A percentile compares a stretch with the other conserved stretches of the same genome.
phyloP scores from a whole-genome alignment of 2,797 vertebrate species.

The Calcarius lapponicus region DNA sequence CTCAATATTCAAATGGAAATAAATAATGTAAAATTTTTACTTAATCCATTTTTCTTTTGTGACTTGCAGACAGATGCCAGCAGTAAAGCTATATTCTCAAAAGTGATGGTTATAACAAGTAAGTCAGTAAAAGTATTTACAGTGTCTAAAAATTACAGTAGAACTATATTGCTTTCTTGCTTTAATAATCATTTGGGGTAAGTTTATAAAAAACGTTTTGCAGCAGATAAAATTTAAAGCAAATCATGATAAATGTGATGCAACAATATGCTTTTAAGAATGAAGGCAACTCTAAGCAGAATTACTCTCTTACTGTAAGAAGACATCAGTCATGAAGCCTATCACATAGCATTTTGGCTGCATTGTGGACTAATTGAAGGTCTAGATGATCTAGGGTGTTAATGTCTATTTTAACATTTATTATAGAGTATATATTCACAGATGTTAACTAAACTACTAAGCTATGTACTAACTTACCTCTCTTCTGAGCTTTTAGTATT shows the following conservation, averaged over 20 bases:
- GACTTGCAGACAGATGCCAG: slow-evolving; percentile 90
- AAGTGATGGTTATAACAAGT: slow-evolving; percentile 99
- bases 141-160: neutral
- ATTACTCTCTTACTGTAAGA: neutral
- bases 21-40: neutral
- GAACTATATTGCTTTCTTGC: neutral
- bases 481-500: neutral
- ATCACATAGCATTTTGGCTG: neutral
- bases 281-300: neutral
- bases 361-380: neutral
- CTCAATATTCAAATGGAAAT: neutral
- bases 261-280: neutral
- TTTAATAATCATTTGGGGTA: neutral
- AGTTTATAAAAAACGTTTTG: neutral
- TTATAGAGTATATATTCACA: neutral
- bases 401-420: neutral
- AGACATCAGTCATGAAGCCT: neutral
- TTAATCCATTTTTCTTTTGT: slow-evolving; percentile 45
- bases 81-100: slow-evolving; percentile 95
- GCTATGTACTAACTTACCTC: neutral
- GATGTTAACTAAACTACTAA: neutral
- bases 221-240: neutral
- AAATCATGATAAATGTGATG: neutral
- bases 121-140: slow-evolving; percentile 70
- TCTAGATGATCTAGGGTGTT: neutral